Evolutionary conservation across 2,888 invertebrate genomes (phyloP).

Genomic region (Pogonocherus hispidulus): DNA sequence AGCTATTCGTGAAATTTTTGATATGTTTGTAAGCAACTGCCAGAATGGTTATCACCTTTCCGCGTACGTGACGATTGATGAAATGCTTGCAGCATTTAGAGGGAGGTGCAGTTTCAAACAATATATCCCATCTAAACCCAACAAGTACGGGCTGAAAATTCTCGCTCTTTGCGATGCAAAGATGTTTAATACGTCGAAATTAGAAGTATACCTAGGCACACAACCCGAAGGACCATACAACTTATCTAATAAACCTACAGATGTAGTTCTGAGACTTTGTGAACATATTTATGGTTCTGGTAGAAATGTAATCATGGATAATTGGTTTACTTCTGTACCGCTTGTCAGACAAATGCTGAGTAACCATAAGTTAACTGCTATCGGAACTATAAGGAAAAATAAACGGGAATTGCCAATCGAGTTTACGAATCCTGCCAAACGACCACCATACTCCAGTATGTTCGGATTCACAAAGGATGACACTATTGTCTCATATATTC

Average conservation of each 20-base stretch:
- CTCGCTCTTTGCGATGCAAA: constrained; percentile 51
- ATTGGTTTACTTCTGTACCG: constrained; percentile 30
- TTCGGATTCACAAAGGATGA: constrained; percentile 32
- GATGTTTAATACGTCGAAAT: constrained; percentile 47
- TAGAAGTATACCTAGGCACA: constrained; percentile 49
- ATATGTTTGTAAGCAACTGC: background rate
- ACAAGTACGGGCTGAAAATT: constrained; percentile 54
- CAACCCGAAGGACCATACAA: constrained; percentile 48
- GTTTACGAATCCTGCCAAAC: background rate
- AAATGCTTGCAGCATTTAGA: constrained; percentile 2
- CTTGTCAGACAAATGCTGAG: background rate
- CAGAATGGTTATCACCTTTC: background rate
- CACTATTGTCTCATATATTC: too few relatives aligned
- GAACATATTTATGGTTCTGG: constrained; percentile 35
- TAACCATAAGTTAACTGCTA: constrained; percentile 39
- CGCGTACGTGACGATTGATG: background rate
- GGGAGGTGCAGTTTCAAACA: constrained; percentile 52
- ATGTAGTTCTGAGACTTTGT: constrained; percentile 37
- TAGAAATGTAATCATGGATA: constrained; percentile 46
- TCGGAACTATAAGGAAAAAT: constrained; percentile 49
- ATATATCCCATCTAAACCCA: constrained; percentile 55
- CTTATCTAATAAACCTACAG: constrained; percentile 35
- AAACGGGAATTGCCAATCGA: constrained; percentile 33
- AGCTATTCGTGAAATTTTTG: background rate
- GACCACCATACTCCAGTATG: background rate